These are phyloP conservation scores for Lithobates pipiens DNA, from an alignment of 2,797 vertebrate species.

Conservation along the genomic window DNA sequence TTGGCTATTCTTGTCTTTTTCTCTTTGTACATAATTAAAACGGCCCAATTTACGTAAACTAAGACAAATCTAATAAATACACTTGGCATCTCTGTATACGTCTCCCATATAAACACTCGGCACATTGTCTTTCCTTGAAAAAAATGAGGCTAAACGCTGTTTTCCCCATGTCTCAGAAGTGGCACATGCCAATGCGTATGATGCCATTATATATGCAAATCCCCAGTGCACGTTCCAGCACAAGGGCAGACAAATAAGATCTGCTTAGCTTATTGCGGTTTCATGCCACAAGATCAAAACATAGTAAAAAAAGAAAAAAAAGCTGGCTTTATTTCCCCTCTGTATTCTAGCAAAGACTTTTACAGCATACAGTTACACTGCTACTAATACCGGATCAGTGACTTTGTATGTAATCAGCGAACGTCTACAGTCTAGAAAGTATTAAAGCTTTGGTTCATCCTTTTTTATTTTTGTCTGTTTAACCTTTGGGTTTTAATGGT, in stretches of 20 bases:
- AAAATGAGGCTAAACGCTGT: slow-evolving; percentile 10
- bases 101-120: not conserved
- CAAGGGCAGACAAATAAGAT: slow-evolving; percentile 30
- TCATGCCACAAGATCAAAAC: not conserved
- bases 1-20: not conserved
- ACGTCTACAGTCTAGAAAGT: not conserved
- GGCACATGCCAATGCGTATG: slow-evolving; percentile 12
- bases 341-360: not conserved
- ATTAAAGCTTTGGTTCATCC: not conserved
- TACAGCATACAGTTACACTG: not conserved
- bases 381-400: not conserved
- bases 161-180: slow-evolving; percentile 10
- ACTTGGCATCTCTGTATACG: slow-evolving; percentile 11
- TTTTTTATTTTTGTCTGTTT: not conserved
- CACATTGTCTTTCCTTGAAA: not conserved
- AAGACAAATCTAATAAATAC: slow-evolving; percentile 3
- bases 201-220: slow-evolving; percentile 35
- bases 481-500: too few species aligned
- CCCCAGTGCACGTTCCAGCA: not conserved
- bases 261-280: not conserved
- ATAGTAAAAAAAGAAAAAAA: not conserved
- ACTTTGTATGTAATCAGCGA: not conserved
- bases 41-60: slow-evolving; percentile 8
- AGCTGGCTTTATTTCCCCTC: not conserved
- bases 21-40: slow-evolving; percentile 28